These are phyloP conservation scores for Sinocyclocheilus anshuiensis DNA, from an alignment of 2,113 vertebrate genomes.

Conservation along the genomic window DNA sequence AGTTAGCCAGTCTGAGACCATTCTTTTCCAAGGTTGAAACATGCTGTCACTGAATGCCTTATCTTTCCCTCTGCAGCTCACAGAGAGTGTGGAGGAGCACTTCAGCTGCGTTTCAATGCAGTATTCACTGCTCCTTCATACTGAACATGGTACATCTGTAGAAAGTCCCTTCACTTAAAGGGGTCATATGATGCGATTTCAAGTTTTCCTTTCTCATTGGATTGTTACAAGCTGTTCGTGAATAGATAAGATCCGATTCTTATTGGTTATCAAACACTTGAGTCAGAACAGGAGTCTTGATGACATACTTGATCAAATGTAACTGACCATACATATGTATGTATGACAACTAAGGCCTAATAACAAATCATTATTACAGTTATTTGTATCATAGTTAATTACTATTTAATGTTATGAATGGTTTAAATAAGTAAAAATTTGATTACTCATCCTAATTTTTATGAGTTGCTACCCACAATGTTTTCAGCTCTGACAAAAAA, in stretches of 20 bases:
- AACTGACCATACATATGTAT: not conserved
- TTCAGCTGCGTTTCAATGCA: not conserved
- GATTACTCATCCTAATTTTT: too few relatives aligned
- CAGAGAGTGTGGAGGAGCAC: not conserved
- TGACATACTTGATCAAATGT: not conserved
- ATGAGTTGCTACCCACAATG: too few relatives aligned
- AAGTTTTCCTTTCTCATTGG: too few relatives aligned
- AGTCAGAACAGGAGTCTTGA: not conserved
- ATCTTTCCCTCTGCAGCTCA: constrained; percentile 15
- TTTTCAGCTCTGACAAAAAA: too few relatives aligned
- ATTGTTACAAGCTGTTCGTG: too few relatives aligned
- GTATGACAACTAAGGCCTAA: too few relatives aligned
- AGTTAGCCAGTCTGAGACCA: constrained; percentile 49
- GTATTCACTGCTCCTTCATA: not conserved
- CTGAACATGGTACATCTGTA: not conserved
- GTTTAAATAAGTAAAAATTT: too few relatives aligned
- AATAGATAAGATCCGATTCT: too few relatives aligned
- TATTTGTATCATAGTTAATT: too few relatives aligned
- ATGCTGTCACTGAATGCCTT: constrained; percentile 41
- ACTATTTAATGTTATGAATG: too few relatives aligned
- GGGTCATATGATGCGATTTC: too few relatives aligned
- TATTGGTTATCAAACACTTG: not conserved
- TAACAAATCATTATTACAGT: too few relatives aligned
- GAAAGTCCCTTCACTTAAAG: not conserved
- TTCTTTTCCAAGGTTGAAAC: constrained; percentile 52